A percentile compares a stretch with the other conserved stretches of the same genome.
phyloP scores from a whole-genome alignment of 2,888 invertebrate species.

The Trichopoda pennipes region DNA sequence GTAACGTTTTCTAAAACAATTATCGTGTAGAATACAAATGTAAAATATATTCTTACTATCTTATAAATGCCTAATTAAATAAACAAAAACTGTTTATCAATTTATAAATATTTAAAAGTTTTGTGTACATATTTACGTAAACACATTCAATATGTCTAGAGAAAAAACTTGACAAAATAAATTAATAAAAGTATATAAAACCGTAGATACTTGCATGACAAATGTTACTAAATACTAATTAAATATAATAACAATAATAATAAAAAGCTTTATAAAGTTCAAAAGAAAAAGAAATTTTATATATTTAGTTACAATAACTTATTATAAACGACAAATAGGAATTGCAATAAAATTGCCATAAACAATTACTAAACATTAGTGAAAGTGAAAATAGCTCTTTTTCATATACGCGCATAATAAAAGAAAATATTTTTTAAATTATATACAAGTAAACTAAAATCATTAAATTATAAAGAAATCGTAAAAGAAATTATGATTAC shows the following conservation, averaged over 20 bases:
- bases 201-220: too few relatives aligned
- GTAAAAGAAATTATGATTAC: background rate
- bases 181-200: conserved; percentile 7
- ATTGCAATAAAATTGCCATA: background rate
- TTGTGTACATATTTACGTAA: background rate
- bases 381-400: conserved; percentile 60
- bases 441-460: conserved; percentile 10
- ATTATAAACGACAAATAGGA: conserved; percentile 7
- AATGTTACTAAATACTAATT: background rate
- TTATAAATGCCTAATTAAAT: conserved; percentile 50
- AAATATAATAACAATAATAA: background rate
- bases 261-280: background rate
- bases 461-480: conserved; percentile 25
- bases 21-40: conserved; percentile 12
- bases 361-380: conserved; percentile 27
- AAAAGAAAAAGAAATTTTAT: conserved; percentile 18
- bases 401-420: conserved; percentile 6
- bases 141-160: background rate
- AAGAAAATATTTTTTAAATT: conserved; percentile 1
- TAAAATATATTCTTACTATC: conserved; percentile 14
- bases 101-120: conserved; percentile 32
- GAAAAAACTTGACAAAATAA: background rate
- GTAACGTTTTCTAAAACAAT: conserved; percentile 8
- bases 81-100: conserved; percentile 52
- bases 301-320: conserved; percentile 18